phyloP scores from a whole-genome alignment of 2,888 invertebrate species.

The Lacanobia oleracea region DNA sequence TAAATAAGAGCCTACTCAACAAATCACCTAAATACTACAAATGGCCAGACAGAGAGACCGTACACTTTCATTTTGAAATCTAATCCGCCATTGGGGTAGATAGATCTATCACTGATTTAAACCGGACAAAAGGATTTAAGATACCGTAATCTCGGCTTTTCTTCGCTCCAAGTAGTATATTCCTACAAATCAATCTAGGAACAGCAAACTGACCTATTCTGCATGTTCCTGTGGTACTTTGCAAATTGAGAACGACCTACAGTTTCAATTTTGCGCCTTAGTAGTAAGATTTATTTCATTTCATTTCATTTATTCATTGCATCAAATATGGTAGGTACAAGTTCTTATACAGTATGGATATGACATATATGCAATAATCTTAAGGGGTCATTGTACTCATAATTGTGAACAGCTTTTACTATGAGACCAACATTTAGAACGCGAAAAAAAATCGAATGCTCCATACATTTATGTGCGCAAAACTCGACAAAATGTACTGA shows the following conservation, averaged over 20 bases:
- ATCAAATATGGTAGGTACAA: no score
- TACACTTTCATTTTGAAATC: slow-evolving; percentile 30
- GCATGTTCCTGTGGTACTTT: not conserved
- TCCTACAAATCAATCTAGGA: slow-evolving; percentile 4
- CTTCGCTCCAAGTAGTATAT: not conserved
- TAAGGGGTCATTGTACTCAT: no score
- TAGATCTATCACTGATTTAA: slow-evolving; percentile 33
- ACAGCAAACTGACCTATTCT: not conserved
- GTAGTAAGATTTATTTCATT: not conserved
- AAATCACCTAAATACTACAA: not conserved
- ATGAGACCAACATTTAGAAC: no score
- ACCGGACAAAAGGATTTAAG: slow-evolving; percentile 26
- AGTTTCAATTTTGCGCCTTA: not conserved
- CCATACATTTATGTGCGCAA: no score
- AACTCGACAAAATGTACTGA: no score
- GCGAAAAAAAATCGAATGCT: no score
- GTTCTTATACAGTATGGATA: no score
- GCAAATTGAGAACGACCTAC: not conserved
- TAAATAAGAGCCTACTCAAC: slow-evolving; percentile 4
- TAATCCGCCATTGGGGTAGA: slow-evolving; percentile 7
- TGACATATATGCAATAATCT: no score
- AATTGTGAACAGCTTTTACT: no score
- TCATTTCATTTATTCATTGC: no score
- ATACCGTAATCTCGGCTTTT: slow-evolving; percentile 16
- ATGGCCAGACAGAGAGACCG: not conserved